Evolutionary conservation across 1,140 invertebrate genomes (phyloP), one percentile per base, ranked within the genome.

Genomic region (Tribolium castaneum): DNA sequence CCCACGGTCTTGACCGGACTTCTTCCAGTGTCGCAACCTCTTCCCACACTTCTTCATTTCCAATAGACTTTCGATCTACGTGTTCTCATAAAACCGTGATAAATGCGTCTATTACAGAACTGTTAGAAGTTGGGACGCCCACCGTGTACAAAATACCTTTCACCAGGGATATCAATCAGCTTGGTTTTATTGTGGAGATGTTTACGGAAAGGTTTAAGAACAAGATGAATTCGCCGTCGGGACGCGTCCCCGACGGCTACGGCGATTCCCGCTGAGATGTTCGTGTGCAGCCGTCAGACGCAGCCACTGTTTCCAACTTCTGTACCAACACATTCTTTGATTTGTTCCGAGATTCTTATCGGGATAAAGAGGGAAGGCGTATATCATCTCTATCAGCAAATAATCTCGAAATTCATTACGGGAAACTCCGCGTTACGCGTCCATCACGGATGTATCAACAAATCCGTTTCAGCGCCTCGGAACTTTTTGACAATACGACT

Each of bases 121-220:
- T 54, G 56, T 49, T 59, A 25, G 74, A 52, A 7, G 49, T 25
- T 51, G 13, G 16, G 34, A 56, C 71, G 74, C 74, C 74, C 54
- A 75, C 74, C 45, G 19, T 49, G 51, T 59, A 75, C 51, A 59
- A 75, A 75, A 59, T 59, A 75, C 74, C 74, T 75, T 75, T 75
- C 74, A 62, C 74, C 54, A 49, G 54, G 50, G 52, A 75, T 75
- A 75, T 75, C 74, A 75, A 75, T 75, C 74, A 59, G 39, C 22
- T 16, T 14, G 30, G 52, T 75, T 62, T 59, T 62, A 54, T 59
- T 75, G 74, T 56, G 52, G 59, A 66, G 59, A 34, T 66, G 59
- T 66, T 66, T 66, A 66, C 59, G 59, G 70, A 54, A 72, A 72
- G 45, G 70, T 72, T 72, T 72, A 72, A 54, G 70, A 72, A 72